Base-by-base conservation (phyloP, 2,797 vertebrate genomes). In the Saguinus oedipus region DNA sequence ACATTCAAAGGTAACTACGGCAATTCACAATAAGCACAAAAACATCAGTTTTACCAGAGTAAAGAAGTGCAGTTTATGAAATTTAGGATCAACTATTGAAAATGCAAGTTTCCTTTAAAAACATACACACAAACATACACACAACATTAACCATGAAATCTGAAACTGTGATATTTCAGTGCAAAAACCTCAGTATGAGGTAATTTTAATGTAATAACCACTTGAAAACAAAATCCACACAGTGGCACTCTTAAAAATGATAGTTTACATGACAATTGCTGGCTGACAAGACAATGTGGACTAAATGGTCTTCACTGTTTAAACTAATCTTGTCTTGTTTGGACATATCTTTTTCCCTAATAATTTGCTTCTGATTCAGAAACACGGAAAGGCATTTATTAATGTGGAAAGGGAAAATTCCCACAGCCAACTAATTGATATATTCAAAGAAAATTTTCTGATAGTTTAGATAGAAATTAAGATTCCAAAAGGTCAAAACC, bases 111-210 rank as follows among this genome's bases (percentile, higher is more conserved):
- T 97, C 97, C 97, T 98, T 98, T 98, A 98, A 98, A 99, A 98
- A 95, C 90, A 95, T 53, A 97, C 92, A 91, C 13, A 92, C 27
- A 90, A 42, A 74, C 24, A 92, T 55, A 72, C 59, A 68, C 50
- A 78, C 68, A 83, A 93, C 88, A 94, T 68, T 90, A 98, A 97
- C 98, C 95, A 98, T 97, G 95, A 97, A 96, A 95, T 98, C 96
- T 98, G 96, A 98, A 98, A 98, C 97, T 96, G 97, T 98, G 98
- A 98, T 96, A 98, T 95, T 98, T 98, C 98, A 99, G 99, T 99
- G 99, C 99, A 99, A 99, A 98, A 99, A 98, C 98, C 98, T 98
- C 97, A 98, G 74, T 98, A 97, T 97, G 96, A 98, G 98, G 98
- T 92, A 98, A 98, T 98, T 98, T 96, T 98, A 97, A 98, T 98